Conservation (phyloP, 2,113 vertebrate species). For the Pelvicachromis taeniatus region DNA sequence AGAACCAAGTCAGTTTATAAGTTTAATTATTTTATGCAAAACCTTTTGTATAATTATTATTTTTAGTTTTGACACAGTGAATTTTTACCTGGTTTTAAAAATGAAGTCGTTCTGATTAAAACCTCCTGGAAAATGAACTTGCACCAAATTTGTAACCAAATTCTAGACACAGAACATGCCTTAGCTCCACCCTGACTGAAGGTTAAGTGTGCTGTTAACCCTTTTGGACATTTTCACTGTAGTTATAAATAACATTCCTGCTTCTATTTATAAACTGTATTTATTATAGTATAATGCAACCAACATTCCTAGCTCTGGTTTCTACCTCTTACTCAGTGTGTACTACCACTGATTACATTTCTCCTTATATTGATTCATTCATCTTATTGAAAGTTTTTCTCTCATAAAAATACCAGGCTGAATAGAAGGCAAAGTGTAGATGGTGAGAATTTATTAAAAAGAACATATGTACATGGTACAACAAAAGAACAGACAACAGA, state of each 20-base stretch:
- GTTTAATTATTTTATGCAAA: background rate
- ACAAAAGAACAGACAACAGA: background rate
- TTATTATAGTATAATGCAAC: background rate
- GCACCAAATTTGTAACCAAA: background rate
- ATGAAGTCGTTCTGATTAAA: background rate
- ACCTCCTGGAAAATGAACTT: background rate
- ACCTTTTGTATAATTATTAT: fast-evolving
- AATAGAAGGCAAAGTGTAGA: background rate
- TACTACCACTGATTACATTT: background rate
- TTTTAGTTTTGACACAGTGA: background rate
- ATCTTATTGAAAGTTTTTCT: background rate
- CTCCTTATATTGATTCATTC: too few relatives aligned
- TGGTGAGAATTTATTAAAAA: conserved; percentile 68
- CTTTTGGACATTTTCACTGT: background rate
- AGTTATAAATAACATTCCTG: background rate
- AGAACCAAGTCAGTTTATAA: background rate
- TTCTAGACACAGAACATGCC: background rate
- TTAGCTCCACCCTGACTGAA: background rate
- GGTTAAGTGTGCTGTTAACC: background rate
- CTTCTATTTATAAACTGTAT: background rate
- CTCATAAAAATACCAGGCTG: background rate
- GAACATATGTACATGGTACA: conserved; percentile 67
- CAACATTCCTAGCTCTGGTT: background rate
- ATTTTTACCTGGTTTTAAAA: background rate
- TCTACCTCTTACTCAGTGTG: background rate